phyloP scores from a whole-genome alignment of 1,140 invertebrate species.

The Papilio helenus region DNA sequence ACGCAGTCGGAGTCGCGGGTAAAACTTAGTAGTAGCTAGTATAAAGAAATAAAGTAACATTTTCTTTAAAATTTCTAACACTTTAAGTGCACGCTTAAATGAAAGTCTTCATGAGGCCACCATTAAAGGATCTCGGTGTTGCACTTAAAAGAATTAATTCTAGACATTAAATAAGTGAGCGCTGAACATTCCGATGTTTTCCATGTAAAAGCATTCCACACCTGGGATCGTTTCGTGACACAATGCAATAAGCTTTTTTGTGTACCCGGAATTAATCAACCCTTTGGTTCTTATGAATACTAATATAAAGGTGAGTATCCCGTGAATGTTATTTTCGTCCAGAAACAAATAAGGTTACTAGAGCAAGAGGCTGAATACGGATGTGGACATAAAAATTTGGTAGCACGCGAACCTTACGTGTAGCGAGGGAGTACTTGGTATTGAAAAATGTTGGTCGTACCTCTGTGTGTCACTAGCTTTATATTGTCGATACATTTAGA shows the following conservation, averaged over 20 bases:
- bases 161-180: slow-evolving; percentile 18
- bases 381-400: slow-evolving; percentile 51
- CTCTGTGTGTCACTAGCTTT: too few species aligned
- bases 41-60: background rate
- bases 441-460: background rate
- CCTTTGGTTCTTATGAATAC: slow-evolving; percentile 31
- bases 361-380: slow-evolving; percentile 63
- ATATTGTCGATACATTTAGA: background rate
- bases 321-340: slow-evolving; percentile 27
- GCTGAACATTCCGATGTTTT: slow-evolving; percentile 59
- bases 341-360: slow-evolving; percentile 63
- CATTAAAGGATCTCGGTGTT: slow-evolving; percentile 23
- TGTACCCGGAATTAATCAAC: slow-evolving; percentile 30
- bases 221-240: slow-evolving; percentile 68
- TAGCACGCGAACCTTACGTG: slow-evolving; percentile 45
- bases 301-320: slow-evolving; percentile 41
- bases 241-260: slow-evolving; percentile 60
- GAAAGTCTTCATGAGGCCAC: background rate
- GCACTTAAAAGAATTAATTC: slow-evolving; percentile 19
- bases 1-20: too few species aligned
- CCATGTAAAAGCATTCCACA: slow-evolving; percentile 66
- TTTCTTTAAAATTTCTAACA: background rate
- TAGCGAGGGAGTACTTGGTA: slow-evolving; percentile 7
- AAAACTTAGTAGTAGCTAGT: too few species aligned
- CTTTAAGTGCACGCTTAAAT: background rate